Evolutionary conservation across 2,888 invertebrate species (phyloP).

Genomic region (Drosophila setosimentum): DNA sequence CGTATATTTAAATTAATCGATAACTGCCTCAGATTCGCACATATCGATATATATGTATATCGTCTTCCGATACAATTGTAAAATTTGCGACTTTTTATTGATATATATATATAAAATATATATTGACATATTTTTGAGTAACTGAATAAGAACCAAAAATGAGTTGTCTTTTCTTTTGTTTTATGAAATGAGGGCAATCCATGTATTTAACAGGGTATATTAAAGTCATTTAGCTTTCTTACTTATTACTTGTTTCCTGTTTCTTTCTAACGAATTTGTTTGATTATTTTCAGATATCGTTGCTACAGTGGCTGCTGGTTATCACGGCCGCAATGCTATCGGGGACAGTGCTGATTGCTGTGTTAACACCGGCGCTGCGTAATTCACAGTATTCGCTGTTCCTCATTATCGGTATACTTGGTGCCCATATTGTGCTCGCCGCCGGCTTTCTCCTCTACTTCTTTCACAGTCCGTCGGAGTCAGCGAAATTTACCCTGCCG

Average conservation of each 20-base stretch:
- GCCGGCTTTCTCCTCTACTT: conserved; percentile 94
- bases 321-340: conserved; percentile 93
- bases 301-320: conserved; percentile 96
- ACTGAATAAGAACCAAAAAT: neutral
- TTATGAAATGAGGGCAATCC: no score
- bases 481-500: neutral
- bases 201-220: neutral
- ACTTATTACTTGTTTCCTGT: neutral
- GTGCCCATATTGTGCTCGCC: conserved; percentile 93
- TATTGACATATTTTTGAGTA: neutral
- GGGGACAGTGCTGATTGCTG: conserved; percentile 93
- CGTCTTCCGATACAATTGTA: neutral
- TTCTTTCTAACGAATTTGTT: neutral
- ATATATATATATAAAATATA: neutral
- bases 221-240: no score
- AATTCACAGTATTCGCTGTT: conserved; percentile 89
- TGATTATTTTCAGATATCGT: conserved; percentile 85
- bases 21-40: neutral
- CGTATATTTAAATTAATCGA: neutral
- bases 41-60: neutral
- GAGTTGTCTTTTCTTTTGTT: neutral
- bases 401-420: conserved; percentile 89
- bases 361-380: conserved; percentile 91
- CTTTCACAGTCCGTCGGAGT: conserved; percentile 87
- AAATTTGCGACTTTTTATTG: neutral